Conservation (phyloP, 2,113 vertebrate species). For the Antigone vipio region DNA sequence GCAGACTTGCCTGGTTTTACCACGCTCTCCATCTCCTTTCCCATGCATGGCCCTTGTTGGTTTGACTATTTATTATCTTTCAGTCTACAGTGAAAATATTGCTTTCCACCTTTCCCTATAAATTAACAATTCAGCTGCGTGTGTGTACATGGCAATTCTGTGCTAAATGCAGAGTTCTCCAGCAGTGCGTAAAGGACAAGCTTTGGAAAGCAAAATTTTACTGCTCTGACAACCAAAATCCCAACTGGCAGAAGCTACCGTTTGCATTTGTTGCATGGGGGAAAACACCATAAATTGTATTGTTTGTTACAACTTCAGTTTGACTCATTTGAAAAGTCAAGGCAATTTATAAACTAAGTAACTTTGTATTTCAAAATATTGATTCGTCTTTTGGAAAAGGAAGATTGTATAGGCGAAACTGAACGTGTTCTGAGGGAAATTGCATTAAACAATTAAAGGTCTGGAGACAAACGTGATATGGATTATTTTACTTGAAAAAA, state of each 20-base stretch:
- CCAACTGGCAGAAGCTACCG: background rate
- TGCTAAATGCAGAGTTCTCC: background rate
- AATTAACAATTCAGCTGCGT: background rate
- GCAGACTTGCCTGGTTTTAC: background rate
- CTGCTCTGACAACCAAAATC: background rate
- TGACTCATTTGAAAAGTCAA: background rate
- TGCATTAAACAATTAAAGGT: background rate
- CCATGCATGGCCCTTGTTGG: background rate
- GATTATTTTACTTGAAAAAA: background rate
- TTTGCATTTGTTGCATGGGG: accelerated
- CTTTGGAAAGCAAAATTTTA: background rate
- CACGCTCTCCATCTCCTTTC: background rate
- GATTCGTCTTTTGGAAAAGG: background rate
- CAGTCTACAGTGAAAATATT: background rate
- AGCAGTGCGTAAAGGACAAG: background rate
- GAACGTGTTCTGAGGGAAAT: background rate
- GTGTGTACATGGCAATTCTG: background rate
- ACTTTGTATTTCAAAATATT: background rate
- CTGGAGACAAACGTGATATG: background rate
- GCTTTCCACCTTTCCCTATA: background rate
- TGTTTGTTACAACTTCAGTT: background rate
- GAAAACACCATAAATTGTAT: background rate
- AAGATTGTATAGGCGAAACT: background rate
- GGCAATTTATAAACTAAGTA: background rate
- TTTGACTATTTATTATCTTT: background rate